Evolutionary conservation across 2,797 vertebrate species (phyloP).

Genomic region (Babyrousa celebensis): DNA sequence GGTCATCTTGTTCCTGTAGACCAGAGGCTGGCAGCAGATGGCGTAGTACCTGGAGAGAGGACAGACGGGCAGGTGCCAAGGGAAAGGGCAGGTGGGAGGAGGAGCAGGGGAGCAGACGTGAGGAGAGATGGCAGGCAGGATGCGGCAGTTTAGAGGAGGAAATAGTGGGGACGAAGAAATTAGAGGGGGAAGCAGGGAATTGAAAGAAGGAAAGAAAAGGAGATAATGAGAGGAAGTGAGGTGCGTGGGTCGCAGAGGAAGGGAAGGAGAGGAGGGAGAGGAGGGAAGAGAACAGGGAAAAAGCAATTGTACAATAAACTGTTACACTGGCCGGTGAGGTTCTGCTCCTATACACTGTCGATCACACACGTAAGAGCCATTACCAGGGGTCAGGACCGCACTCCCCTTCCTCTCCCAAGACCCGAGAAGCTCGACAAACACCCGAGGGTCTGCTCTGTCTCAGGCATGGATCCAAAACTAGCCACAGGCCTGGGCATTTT

Average conservation of each 20-base stretch:
- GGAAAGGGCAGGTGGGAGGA: not conserved
- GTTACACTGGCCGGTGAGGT: not conserved
- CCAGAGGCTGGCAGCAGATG: slow-evolving; percentile 99
- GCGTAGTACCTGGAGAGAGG: slow-evolving; percentile 96
- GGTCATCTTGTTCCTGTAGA: slow-evolving; percentile 99
- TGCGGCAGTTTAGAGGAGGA: not conserved
- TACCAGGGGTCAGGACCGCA: not conserved
- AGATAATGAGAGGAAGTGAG: not conserved
- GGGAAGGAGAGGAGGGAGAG: not conserved
- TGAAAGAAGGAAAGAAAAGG: slow-evolving; percentile 33
- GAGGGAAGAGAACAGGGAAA: slow-evolving; percentile 46
- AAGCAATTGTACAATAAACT: not conserved
- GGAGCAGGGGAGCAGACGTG: not conserved
- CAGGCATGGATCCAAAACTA: not conserved
- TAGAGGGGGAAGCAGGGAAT: not conserved
- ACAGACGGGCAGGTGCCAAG: not conserved
- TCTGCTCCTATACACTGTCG: not conserved
- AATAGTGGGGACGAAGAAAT: not conserved
- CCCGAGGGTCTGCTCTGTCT: not conserved
- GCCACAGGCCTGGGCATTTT: not conserved
- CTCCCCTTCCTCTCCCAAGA: not conserved
- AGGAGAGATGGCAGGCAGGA: not conserved
- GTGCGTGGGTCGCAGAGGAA: not conserved
- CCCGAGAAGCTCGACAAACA: not conserved
- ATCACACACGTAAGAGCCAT: not conserved